Evolutionary conservation across 2,113 vertebrate species (phyloP), one percentile per base, ranked within the genome.

Genomic region (Notothenia coriiceps): DNA sequence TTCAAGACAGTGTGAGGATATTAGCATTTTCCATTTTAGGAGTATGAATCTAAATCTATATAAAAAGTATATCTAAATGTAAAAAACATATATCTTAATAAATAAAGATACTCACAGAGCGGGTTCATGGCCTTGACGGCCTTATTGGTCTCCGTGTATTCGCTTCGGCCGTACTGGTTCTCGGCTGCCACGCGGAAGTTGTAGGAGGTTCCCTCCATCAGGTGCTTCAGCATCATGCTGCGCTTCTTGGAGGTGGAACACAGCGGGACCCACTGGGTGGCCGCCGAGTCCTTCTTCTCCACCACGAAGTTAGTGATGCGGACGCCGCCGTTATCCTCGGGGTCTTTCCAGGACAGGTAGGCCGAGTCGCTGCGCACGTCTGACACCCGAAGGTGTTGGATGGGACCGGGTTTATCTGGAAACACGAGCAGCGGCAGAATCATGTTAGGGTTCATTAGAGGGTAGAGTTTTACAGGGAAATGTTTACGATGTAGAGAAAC

Each of bases 341-440:
- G 98, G 84, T 99, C 98, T 84, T 98, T 98, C 98, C 98, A 99
- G 52, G 98, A 98, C 65, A 99, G 93, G 81, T 99, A 98, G 66
- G 97, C 98, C 33, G 98, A 99, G 93, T 99, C 98, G 0, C 95
- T 96, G 92, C 97, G 96, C 80, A 99, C 91, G 83, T 99, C 98
- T 90, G 96, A 97, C 79, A 99, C 79, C 20, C 96, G 92, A 8
- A 99, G 94, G 92, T 99, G 95, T 94, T 97, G 97, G 64, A 98
- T 95, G 72, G 98, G 97, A 74, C 97, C 98, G 84, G 98, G 98
- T 90, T 99, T 99, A 92, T 99, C 98, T 99, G 88, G 47, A 7
- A 77, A 82, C 6, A 49, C 3, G 17, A 54, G 13, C 8, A 46
- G 29, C 0, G 40, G 25, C 14, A 74, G 15, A 11, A 63, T 63